phyloP scores from a whole-genome alignment of 2,113 vertebrate species.

The Ammodramus savannarum region DNA sequence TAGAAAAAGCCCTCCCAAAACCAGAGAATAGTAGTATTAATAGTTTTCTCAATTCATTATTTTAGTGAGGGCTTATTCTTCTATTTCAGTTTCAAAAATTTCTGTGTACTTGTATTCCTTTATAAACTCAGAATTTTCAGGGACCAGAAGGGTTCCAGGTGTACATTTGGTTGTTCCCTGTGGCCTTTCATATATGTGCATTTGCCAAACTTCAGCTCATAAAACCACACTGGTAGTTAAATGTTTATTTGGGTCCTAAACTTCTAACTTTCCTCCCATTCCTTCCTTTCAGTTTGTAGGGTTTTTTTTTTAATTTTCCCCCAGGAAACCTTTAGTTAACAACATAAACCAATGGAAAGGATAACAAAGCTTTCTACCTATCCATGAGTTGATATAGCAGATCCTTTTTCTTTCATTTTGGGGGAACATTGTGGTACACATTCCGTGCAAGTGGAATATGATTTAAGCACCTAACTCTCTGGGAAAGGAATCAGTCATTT shows the following conservation, averaged over 20 bases:
- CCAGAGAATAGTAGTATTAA: not conserved
- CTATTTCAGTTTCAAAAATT: not conserved
- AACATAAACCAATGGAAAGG: not conserved
- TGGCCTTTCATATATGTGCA: not conserved
- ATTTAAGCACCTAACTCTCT: not conserved
- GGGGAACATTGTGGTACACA: not conserved
- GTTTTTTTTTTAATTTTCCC: not conserved
- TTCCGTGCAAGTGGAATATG: not conserved
- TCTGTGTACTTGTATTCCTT: not conserved
- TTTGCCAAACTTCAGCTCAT: not conserved
- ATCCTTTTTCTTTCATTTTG: not conserved
- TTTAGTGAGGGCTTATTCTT: not conserved
- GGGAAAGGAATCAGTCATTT: slow-evolving; percentile 25
- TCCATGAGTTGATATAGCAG: not conserved
- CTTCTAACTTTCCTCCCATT: not conserved
- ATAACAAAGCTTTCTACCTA: not conserved
- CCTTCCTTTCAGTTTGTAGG: not conserved
- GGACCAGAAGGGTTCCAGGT: not conserved
- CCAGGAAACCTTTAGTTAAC: not conserved
- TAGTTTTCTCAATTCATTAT: not conserved
- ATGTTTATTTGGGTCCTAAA: not conserved
- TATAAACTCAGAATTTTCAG: not conserved
- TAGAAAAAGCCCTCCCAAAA: not conserved
- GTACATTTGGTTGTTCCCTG: not conserved
- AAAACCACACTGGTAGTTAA: not conserved